Percentiles rank a stretch among this genome's conserved stretches.
phyloP scores from a whole-genome alignment of 23 tunicate species.

The Styela clava region DNA sequence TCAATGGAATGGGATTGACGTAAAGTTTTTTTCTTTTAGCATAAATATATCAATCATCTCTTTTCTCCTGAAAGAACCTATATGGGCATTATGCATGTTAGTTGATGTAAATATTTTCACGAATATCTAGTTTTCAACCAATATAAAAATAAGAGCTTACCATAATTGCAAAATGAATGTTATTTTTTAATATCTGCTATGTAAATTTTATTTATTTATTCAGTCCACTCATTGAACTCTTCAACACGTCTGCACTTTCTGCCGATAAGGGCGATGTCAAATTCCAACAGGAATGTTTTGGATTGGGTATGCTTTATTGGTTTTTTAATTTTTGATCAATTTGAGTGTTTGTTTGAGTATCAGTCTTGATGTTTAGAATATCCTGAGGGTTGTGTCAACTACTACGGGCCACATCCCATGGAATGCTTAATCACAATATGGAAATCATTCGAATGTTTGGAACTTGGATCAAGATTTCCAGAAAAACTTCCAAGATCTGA shows the following conservation, averaged over 20 bases:
- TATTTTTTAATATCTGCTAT: too few species aligned
- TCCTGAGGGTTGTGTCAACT: conserved; percentile 16
- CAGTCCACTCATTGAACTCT: not conserved
- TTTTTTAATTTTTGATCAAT: too few species aligned
- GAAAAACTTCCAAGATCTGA: not conserved
- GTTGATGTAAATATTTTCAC: too few species aligned
- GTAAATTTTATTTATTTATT: not conserved
- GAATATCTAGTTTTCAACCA: too few species aligned
- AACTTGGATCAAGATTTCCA: conserved; percentile 4
- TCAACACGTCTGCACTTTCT: not conserved
- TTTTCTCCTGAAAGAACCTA: too few species aligned
- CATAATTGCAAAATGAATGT: too few species aligned
- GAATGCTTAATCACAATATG: conserved; percentile 29
- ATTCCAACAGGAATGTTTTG: conserved; percentile 28
- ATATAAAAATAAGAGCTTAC: too few species aligned
- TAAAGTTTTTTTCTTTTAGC: too few species aligned
- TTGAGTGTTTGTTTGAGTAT: too few species aligned
- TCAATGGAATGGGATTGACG: conserved; percentile 8
- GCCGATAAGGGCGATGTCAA: conserved; percentile 17
- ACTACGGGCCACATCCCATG: conserved; percentile 35
- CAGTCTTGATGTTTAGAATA: conserved; percentile 9
- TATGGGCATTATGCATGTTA: too few species aligned
- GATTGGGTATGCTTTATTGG: conserved; percentile 10
- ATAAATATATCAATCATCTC: too few species aligned
- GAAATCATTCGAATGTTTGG: not conserved